These are phyloP conservation scores for Blastobasis lacticolella DNA, from an alignment of 2,888 invertebrate species.

Conservation along the genomic window DNA sequence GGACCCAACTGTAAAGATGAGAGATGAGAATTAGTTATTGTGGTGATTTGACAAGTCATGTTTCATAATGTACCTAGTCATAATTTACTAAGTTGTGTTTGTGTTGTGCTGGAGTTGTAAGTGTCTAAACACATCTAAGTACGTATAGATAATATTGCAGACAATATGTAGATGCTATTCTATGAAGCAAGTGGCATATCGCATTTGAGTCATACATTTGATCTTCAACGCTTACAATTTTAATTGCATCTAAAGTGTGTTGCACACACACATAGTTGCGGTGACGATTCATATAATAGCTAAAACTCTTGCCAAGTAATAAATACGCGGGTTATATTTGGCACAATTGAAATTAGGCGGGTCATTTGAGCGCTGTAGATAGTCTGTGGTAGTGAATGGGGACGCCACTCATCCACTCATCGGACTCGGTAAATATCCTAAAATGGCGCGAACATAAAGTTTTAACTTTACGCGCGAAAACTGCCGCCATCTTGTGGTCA, in stretches of 20 bases:
- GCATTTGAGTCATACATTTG: constrained; percentile 14
- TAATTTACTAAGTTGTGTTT: too few species aligned
- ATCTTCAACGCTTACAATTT: constrained; percentile 44
- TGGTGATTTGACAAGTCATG: too few species aligned
- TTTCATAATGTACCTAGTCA: too few species aligned
- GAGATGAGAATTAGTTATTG: not conserved
- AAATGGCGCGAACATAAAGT: constrained; percentile 66
- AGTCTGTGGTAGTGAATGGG: too few species aligned
- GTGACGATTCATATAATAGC: constrained; percentile 23
- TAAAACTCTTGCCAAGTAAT: constrained; percentile 64
- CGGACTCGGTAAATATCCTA: constrained; percentile 65
- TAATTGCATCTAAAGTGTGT: constrained; percentile 63
- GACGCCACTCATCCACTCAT: constrained; percentile 35
- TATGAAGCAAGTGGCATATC: not conserved
- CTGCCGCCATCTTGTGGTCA: constrained; percentile 61
- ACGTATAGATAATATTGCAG: too few species aligned
- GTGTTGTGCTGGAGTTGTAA: too few species aligned
- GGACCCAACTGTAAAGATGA: constrained; percentile 73
- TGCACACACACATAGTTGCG: constrained; percentile 31
- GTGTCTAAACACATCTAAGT: too few species aligned
- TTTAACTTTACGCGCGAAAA: constrained; percentile 62
- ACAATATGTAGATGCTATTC: too few species aligned
- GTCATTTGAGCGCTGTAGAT: constrained; percentile 51
- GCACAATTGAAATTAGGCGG: constrained; percentile 71
- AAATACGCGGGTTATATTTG: constrained; percentile 68